Evolutionary conservation across 2,113 vertebrate genomes (phyloP), one percentile per base, ranked within the genome.

Genomic region (Stictonetta naevosa): DNA sequence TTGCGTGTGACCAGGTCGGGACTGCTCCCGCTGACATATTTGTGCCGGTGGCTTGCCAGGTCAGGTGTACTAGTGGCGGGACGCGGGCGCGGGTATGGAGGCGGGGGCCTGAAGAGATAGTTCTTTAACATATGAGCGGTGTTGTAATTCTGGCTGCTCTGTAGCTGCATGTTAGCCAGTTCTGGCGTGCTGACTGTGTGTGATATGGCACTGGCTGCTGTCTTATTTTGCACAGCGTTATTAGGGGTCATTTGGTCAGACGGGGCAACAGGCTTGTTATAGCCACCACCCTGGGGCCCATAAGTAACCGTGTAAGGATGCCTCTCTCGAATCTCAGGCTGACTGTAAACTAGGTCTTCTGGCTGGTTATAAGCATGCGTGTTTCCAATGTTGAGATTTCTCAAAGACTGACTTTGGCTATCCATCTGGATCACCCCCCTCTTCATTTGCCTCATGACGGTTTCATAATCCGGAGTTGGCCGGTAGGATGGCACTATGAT

Each of bases 171-270:
- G 89, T 99, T 99, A 38, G 99, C 99, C 96, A 99, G 96, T 58
- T 99, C 99, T 0, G 99, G 99, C 0, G 99, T 99, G 97, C 99
- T 99, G 92, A 99, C 99, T 0, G 99, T 99, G 96, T 99, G 99
- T 2, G 99, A 99, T 96, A 99, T 99, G 91, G 99, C 98, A 20
- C 97, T 99, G 34, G 98, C 98, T 8, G 97, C 98, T 0, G 98
- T 60, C 93, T 97, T 96, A 82, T 83, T 93, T 50, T 95, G 84
- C 36, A 75, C 84, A 11, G 90, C 20, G 8, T 92, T 56, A n/a
- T 86, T 83, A 50, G 98, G 92, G 95, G 80, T 96, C 82, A 98
- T 81, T 88, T 98, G 95, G 95, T 99, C 97, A 58, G 98, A 88
- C 0, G 98, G 95, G 66, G 98, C 34, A 1, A 98, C 93, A 0